Conservation (phyloP, 2,888 invertebrate genomes). For the Beris chalybata region DNA sequence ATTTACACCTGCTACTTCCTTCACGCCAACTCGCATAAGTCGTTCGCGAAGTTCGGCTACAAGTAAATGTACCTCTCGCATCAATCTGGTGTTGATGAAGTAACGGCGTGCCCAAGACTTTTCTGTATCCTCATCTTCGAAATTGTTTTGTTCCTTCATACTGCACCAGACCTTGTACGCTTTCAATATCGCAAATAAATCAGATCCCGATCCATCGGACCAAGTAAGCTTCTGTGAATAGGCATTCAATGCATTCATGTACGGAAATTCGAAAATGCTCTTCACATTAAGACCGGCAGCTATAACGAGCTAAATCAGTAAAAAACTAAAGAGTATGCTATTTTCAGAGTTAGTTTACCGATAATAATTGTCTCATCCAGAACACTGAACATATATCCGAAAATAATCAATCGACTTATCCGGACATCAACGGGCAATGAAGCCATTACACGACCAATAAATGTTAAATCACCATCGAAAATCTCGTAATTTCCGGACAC, state of each 20-base stretch:
- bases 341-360: constrained; percentile 51
- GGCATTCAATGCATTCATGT: constrained; percentile 67
- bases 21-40: constrained; percentile 64
- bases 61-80: constrained; percentile 73
- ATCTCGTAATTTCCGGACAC: constrained; percentile 59
- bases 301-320: constrained; percentile 49
- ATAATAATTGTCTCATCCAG: constrained; percentile 85
- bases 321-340: background rate
- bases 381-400: constrained; percentile 85
- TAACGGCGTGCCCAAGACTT: constrained; percentile 69
- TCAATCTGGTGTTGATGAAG: constrained; percentile 70
- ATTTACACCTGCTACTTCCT: constrained; percentile 57
- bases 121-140: constrained; percentile 59
- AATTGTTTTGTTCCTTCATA: constrained; percentile 63
- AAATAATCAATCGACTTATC: constrained; percentile 78
- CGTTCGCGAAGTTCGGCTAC: constrained; percentile 70
- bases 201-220: constrained; percentile 79
- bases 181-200: constrained; percentile 78
- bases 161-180: constrained; percentile 76
- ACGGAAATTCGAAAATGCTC: constrained; percentile 76
- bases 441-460: constrained; percentile 81
- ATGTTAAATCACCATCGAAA: constrained; percentile 85
- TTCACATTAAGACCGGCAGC: constrained; percentile 82
- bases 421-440: constrained; percentile 80
- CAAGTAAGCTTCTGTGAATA: constrained; percentile 78